Percentiles rank a stretch among this genome's conserved stretches.
Conservation (phyloP, 2,888 invertebrate species). For the Chrysolina haemoptera region DNA sequence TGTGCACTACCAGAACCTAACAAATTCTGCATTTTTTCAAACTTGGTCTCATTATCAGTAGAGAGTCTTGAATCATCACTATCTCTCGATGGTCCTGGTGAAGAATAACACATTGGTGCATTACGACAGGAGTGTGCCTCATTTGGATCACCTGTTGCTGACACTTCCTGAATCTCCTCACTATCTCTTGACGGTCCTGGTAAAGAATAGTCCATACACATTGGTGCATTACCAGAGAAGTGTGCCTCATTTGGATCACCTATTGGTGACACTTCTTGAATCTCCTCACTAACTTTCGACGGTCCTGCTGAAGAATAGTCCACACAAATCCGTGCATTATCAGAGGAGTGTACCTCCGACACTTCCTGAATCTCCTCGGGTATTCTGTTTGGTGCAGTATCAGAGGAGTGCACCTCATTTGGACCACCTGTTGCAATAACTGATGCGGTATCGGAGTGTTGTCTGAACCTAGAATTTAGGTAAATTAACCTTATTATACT, state of each 20-base stretch:
- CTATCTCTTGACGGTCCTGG: too few relatives aligned
- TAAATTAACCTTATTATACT: constrained; percentile 4
- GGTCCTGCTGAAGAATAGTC: too few relatives aligned
- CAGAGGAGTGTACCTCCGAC: too few relatives aligned
- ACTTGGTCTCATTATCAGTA: constrained; percentile 2
- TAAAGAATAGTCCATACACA: background rate
- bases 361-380: too few relatives aligned
- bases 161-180: constrained; percentile 8
- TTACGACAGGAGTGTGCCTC: background rate
- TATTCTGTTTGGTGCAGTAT: too few relatives aligned
- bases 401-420: background rate
- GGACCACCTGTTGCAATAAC: background rate
- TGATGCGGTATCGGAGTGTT: background rate
- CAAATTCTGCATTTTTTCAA: constrained; percentile 3
- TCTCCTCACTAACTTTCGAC: background rate
- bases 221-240: background rate
- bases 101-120: background rate
- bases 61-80: constrained; percentile 4
- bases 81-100: too few relatives aligned
- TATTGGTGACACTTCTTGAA: constrained; percentile 5
- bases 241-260: constrained; percentile 1
- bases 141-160: constrained; percentile 4
- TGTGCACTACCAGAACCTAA: background rate
- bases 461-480: constrained; percentile 5
- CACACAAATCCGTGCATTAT: too few relatives aligned